Conservation (phyloP, 92 coral and sea anemone species). For the Scolanthus callimorphus region DNA sequence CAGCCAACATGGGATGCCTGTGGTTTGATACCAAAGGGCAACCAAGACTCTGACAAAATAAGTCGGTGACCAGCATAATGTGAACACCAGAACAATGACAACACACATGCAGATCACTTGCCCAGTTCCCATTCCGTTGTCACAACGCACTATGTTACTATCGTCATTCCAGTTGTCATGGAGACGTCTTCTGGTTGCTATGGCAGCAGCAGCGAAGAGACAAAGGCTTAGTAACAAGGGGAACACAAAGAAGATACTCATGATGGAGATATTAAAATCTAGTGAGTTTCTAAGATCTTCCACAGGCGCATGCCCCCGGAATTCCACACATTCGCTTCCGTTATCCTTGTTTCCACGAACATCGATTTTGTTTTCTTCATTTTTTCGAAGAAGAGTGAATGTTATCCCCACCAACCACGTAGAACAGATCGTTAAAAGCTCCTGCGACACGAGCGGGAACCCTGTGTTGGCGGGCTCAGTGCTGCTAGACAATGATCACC, state of each 20-base stretch:
- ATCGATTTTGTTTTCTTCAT: not conserved
- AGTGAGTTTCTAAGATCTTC: not conserved
- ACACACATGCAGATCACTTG: not conserved
- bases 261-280: not conserved
- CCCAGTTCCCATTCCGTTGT: no score
- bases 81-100: not conserved
- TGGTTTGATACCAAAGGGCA: not conserved
- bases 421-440: not conserved
- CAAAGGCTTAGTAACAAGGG: not conserved
- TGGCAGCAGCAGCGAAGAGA: not conserved
- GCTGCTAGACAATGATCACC: not conserved
- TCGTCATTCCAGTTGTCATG: not conserved
- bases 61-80: not conserved
- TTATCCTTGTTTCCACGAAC: not conserved
- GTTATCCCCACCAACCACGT: not conserved
- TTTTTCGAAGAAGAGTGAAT: not conserved
- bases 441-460: not conserved
- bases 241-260: not conserved
- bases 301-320: not conserved
- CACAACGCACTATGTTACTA: no score
- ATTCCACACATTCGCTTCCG: not conserved
- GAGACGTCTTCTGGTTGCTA: not conserved
- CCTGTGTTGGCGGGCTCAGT: not conserved
- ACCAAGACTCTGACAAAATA: not conserved
- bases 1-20: not conserved